These are phyloP conservation scores for Heptranchias perlo DNA, from an alignment of 2,113 vertebrate genomes.

Conservation along the genomic window DNA sequence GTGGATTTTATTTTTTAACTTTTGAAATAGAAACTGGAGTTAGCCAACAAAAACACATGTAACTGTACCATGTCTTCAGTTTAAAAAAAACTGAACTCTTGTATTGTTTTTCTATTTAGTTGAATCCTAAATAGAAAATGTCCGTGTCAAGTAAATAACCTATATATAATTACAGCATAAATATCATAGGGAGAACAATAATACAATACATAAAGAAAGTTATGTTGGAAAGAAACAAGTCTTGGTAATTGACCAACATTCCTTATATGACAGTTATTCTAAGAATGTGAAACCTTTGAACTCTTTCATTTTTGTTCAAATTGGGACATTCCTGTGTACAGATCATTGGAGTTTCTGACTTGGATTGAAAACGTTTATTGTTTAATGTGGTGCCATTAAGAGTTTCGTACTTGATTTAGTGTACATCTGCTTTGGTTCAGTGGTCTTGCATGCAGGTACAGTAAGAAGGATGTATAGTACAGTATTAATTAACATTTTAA, in stretches of 20 bases:
- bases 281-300: slow-evolving; percentile 37
- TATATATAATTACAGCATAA: neutral
- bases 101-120: neutral
- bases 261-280: neutral
- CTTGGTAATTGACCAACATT: slow-evolving; percentile 21
- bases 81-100: neutral
- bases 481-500: neutral
- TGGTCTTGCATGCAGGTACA: neutral
- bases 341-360: neutral
- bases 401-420: neutral
- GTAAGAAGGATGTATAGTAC: too few relatives aligned
- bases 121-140: neutral
- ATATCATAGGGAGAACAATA: neutral
- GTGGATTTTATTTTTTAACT: neutral
- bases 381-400: neutral
- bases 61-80: neutral
- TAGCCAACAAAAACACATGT: neutral
- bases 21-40: neutral
- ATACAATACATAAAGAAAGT: neutral
- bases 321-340: neutral
- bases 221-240: neutral
- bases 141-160: neutral
- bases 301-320: slow-evolving; percentile 21
- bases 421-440: neutral
- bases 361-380: neutral